These are phyloP conservation scores for Agrotis clavis DNA, from an alignment of 2,888 invertebrate genomes.

Conservation along the genomic window DNA sequence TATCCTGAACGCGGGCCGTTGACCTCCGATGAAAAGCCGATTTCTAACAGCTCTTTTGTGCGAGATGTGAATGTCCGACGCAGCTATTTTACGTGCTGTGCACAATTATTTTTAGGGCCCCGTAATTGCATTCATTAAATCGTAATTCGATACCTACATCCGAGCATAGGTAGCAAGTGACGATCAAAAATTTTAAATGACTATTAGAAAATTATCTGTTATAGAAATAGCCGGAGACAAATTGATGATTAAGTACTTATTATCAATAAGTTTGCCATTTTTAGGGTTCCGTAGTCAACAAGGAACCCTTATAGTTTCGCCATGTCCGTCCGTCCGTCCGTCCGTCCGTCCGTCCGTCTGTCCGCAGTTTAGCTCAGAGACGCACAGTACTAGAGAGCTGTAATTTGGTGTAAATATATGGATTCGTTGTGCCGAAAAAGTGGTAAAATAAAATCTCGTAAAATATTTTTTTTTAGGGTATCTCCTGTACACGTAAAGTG, in stretches of 20 bases:
- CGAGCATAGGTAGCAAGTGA: slow-evolving; percentile 32
- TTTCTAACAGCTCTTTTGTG: slow-evolving; percentile 77
- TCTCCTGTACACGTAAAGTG: no score
- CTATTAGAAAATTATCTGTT: slow-evolving; percentile 22
- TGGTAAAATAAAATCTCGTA: no score
- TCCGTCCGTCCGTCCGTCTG: no score
- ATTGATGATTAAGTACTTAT: slow-evolving; percentile 26
- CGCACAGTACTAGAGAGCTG: no score
- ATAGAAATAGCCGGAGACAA: slow-evolving; percentile 28
- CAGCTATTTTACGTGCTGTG: slow-evolving; percentile 61
- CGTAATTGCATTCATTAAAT: slow-evolving; percentile 60
- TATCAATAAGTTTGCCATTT: slow-evolving; percentile 15
- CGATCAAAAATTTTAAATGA: slow-evolving; percentile 12
- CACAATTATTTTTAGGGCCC: slow-evolving; percentile 63
- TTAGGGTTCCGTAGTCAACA: no score
- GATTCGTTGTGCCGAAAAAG: no score
- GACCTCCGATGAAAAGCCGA: slow-evolving; percentile 85
- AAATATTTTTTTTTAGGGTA: no score
- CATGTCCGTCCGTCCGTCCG: no score
- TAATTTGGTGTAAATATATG: no score
- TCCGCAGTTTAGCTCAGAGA: no score
- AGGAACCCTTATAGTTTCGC: no score
- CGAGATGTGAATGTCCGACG: slow-evolving; percentile 77
- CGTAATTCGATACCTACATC: slow-evolving; percentile 33
- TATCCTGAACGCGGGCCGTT: slow-evolving; percentile 86